A percentile compares a stretch with the other conserved stretches of the same genome.
Evolutionary conservation across 23 tunicate species (phyloP).

Genomic region (Phallusia fumigata): DNA sequence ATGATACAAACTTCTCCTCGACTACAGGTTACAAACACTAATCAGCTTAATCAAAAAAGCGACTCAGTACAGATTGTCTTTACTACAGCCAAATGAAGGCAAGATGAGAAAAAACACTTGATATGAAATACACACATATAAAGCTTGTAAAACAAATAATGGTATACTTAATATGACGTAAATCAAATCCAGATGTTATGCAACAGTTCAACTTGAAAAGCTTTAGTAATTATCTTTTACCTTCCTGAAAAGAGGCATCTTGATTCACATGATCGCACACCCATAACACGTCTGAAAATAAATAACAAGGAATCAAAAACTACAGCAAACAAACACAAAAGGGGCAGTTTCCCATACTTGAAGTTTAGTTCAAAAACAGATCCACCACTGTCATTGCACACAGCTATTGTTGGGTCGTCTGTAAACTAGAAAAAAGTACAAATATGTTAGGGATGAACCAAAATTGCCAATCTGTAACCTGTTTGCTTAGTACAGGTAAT

Average conservation of each 20-base stretch:
- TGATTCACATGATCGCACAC: slow-evolving; percentile 95
- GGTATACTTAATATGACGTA: too few relatives aligned
- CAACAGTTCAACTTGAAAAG: too few relatives aligned
- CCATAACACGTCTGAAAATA: slow-evolving; percentile 80
- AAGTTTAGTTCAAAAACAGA: slow-evolving; percentile 91
- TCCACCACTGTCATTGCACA: slow-evolving; percentile 95
- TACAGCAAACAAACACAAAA: background rate
- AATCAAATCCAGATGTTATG: too few relatives aligned
- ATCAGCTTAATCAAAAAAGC: too few relatives aligned
- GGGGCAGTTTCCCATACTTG: slow-evolving; percentile 27
- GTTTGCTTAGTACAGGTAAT: too few relatives aligned
- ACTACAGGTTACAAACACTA: slow-evolving; percentile 23
- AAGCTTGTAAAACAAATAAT: too few relatives aligned
- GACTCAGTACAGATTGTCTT: too few relatives aligned
- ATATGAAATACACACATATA: too few relatives aligned
- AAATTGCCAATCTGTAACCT: too few relatives aligned
- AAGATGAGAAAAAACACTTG: too few relatives aligned
- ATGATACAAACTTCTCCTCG: slow-evolving; percentile 93
- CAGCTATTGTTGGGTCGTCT: slow-evolving; percentile 92
- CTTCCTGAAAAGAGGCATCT: slow-evolving; percentile 95
- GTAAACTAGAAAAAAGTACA: slow-evolving; percentile 55
- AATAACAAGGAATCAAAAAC: background rate
- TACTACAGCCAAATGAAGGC: too few relatives aligned
- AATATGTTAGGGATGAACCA: too few relatives aligned
- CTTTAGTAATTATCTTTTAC: slow-evolving; percentile 13